These are phyloP conservation scores for Dryomyza anilis DNA, from an alignment of 2,888 invertebrate genomes.

Conservation along the genomic window DNA sequence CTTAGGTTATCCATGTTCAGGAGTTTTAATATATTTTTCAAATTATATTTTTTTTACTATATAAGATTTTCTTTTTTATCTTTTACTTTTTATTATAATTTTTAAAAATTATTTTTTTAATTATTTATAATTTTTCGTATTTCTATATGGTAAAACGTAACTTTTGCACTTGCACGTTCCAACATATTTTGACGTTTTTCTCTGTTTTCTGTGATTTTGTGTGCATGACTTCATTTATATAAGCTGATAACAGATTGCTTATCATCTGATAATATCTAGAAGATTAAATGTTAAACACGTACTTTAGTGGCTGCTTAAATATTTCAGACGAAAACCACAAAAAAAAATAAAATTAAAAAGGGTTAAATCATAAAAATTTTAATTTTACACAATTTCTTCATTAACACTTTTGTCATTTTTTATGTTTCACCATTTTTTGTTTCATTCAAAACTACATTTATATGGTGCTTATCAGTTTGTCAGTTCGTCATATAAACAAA, in stretches of 20 bases:
- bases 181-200: not conserved
- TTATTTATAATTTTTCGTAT: no score
- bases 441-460: no score
- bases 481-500: no score
- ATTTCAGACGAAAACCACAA: not conserved
- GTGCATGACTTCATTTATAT: slow-evolving; percentile 9
- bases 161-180: not conserved
- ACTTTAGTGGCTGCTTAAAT: not conserved
- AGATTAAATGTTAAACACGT: slow-evolving; percentile 5
- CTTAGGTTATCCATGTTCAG: slow-evolving; percentile 16
- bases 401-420: no score
- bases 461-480: not conserved
- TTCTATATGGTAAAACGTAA: not conserved
- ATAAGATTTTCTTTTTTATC: not conserved
- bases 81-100: no score
- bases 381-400: no score
- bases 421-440: no score
- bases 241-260: slow-evolving; percentile 6
- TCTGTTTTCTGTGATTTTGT: no score
- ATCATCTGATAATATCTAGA: slow-evolving; percentile 13
- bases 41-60: not conserved
- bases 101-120: no score
- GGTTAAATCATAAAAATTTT: no score
- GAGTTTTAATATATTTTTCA: no score
- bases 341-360: no score